These are phyloP conservation scores for Suillia variegata DNA, from an alignment of 2,888 invertebrate species.

Conservation along the genomic window DNA sequence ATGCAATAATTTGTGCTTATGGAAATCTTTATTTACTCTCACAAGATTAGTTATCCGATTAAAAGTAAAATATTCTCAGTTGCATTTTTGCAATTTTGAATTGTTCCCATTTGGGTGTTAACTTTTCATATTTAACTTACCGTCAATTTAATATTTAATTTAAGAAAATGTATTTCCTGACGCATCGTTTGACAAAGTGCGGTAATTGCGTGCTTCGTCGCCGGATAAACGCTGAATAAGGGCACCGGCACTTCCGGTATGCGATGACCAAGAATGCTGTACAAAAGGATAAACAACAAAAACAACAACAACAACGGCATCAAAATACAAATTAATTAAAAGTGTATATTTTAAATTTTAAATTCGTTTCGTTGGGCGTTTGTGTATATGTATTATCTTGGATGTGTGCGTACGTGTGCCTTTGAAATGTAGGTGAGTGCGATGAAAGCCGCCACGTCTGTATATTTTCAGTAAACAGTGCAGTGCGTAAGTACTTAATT, in stretches of 20 bases:
- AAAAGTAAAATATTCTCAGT: not conserved
- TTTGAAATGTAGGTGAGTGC: slow-evolving; percentile 19
- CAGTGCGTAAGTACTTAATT: slow-evolving; percentile 50
- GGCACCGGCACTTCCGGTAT: slow-evolving; percentile 63
- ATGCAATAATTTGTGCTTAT: too few relatives aligned
- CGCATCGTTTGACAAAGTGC: slow-evolving; percentile 66
- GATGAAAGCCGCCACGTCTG: slow-evolving; percentile 31
- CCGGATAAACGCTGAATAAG: slow-evolving; percentile 65
- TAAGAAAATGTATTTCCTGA: slow-evolving; percentile 64
- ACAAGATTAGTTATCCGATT: not conserved
- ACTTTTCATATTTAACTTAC: slow-evolving; percentile 49
- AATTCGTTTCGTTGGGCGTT: not conserved
- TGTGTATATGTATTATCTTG: not conserved
- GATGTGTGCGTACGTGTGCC: slow-evolving; percentile 16
- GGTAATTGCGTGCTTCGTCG: slow-evolving; percentile 66
- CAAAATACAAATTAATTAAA: slow-evolving; percentile 11
- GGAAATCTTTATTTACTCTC: not conserved
- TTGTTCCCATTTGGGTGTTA: slow-evolving; percentile 7
- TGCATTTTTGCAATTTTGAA: not conserved
- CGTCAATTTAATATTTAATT: slow-evolving; percentile 61
- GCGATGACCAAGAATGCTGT: slow-evolving; percentile 62
- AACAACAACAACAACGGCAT: too few relatives aligned
- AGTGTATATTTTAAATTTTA: not conserved
- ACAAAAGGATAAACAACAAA: slow-evolving; percentile 22
- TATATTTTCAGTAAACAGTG: slow-evolving; percentile 46